Base-by-base conservation (phyloP, 2,113 vertebrate genomes). In the Spheniscus mendiculus region DNA sequence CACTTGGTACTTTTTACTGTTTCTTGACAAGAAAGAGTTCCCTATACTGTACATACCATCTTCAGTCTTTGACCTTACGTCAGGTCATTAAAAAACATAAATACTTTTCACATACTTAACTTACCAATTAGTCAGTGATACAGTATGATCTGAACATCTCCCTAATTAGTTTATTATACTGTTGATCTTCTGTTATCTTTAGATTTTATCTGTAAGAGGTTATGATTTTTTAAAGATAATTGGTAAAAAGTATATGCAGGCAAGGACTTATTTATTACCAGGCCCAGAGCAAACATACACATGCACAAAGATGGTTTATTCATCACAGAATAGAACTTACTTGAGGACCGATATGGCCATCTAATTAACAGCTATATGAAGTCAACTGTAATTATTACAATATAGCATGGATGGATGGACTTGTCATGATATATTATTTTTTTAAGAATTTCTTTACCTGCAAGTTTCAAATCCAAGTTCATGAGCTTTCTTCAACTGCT, bases 381-480 rank as follows among this genome's bases (percentile, higher is more conserved):
- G 12, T 34, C 25, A 84, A 82, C 45, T 30, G 21, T 6, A 84
- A 52, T 52, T 89, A 62, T 34, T 22, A 58, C 17, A 53, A 22
- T 26, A 29, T 1, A 20, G 15, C 42, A 67, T 12, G 3, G 17
- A 34, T 53, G 30, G 56, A 45, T 40, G 25, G 34, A 42, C 15
- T 83, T 76, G 21, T 63, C 16, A 67, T 3, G 3, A 71, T 6
- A 42, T 1, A n/a, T 29, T 45, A 23, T 40, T 26, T 78, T 81
- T 56, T 32, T 61, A 66, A 50, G 1, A 58, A 63, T 50, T 62
- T 91, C 20, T 94, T 97, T 81, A 99, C 99, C 99, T 99, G 99
- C 99, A 99, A 23, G 98, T 99, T 97, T 99, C 92, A 96, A 99
- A 98, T 4, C 81, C 95, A 9, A 65, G 42, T 0, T 5, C 1